Percentiles rank a stretch among this genome's conserved stretches.
These are phyloP conservation scores for Lutraria lutraria DNA, from an alignment of 2,888 invertebrate species.

Conservation along the genomic window DNA sequence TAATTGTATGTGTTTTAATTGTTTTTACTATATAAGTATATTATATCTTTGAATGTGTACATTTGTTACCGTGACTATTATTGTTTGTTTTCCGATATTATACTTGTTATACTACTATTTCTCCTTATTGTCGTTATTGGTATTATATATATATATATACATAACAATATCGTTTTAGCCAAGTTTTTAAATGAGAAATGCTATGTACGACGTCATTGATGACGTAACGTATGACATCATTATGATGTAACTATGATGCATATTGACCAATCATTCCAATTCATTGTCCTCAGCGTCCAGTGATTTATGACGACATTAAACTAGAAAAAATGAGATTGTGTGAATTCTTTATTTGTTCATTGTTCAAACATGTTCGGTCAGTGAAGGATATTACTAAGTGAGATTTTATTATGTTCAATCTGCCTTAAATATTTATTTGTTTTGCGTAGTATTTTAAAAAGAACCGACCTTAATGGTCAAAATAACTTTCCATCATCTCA, in stretches of 20 bases:
- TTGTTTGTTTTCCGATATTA: neutral
- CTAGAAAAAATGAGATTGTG: neutral
- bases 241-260: slow-evolving; percentile 16
- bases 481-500: too few relatives aligned
- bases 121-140: slow-evolving; percentile 4
- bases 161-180: neutral
- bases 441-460: too few relatives aligned
- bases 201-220: neutral
- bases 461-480: too few relatives aligned
- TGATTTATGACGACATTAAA: slow-evolving; percentile 36
- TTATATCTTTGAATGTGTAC: slow-evolving; percentile 13
- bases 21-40: neutral
- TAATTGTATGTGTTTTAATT: neutral
- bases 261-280: slow-evolving; percentile 36
- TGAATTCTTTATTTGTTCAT: neutral
- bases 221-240: neutral
- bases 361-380: neutral
- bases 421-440: too few relatives aligned
- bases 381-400: neutral
- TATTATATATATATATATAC: too few relatives aligned
- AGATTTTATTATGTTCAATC: too few relatives aligned
- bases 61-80: slow-evolving; percentile 1
- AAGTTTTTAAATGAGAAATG: slow-evolving; percentile 8
- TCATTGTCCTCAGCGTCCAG: slow-evolving; percentile 38
- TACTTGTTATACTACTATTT: slow-evolving; percentile 4